Base-by-base conservation (phyloP, 2,113 vertebrate species). In the Corvus cornix region DNA sequence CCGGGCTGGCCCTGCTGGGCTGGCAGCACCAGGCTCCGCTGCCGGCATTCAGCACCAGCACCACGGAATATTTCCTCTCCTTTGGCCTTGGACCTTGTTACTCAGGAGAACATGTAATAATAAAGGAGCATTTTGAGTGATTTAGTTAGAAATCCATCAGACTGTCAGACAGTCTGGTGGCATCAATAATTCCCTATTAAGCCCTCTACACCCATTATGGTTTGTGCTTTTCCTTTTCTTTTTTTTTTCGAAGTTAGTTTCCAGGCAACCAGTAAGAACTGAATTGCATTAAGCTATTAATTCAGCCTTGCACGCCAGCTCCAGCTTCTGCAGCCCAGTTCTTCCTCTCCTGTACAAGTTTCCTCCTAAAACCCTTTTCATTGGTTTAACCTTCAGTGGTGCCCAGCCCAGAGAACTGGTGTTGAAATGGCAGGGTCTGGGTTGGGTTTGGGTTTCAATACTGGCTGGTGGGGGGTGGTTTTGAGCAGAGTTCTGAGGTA, bases 211-310 rank as follows among this genome's bases (percentile, higher is more conserved):
- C 92, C 67, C 90, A 96, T 96, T 93, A 67, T 77, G 77, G 95
- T 97, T 96, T 93, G 73, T 91, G 90, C 51, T 87, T 83, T 82
- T 94, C 62, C 81, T 77, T 90, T 77, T 90, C 83, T 80, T 84
- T 84, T 56, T 51, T 30, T 30, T 11, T 3, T 3, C 79, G 7
- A 92, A 97, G 96, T 97, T 97, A 96, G 98, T 98, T 97, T 98
- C 98, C 95, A 98, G 97, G 98, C 98, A 98, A 98, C 98, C 97
- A 77, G 89, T 93, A 96, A 93, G 97, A 96, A 84, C 67, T 94
- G 97, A 98, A 97, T 98, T 97, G 83, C 94, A 97, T 97, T 96
- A 96, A 97, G 95, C 96, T 98, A 97, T 97, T 97, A 97, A 97
- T 97, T 97, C 97, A 95, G 97, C 89, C 74, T 86, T 93, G 84